Conservation (phyloP, 1,140 invertebrate genomes). For the Zelostemma sp. region DNA sequence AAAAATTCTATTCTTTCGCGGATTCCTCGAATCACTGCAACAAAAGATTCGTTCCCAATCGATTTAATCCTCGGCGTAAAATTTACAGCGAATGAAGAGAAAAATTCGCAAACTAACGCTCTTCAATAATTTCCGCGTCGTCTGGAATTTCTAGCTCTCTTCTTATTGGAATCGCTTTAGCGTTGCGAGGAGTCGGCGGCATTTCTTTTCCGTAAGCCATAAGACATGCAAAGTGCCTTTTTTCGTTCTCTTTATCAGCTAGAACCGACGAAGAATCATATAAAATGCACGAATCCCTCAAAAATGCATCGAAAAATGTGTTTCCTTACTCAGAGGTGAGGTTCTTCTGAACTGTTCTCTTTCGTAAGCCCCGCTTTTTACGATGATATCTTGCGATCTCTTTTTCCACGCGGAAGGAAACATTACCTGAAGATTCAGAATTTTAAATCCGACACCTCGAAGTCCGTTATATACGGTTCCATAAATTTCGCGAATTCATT, state of each 20-base stretch:
- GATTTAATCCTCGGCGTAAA: too few relatives aligned
- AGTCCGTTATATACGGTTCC: too few relatives aligned
- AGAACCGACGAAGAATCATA: slow-evolving; percentile 21
- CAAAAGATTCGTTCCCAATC: not conserved
- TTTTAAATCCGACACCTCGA: not conserved
- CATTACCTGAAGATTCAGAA: slow-evolving; percentile 5
- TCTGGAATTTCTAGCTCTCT: slow-evolving; percentile 25
- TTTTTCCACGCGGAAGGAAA: slow-evolving; percentile 47
- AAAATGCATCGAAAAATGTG: not conserved
- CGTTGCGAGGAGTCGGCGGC: slow-evolving; percentile 63
- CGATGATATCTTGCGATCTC: slow-evolving; percentile 54
- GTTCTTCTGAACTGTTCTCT: slow-evolving; percentile 46
- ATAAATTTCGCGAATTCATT: too few relatives aligned
- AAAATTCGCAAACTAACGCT: slow-evolving; percentile 44
- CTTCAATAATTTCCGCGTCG: slow-evolving; percentile 51
- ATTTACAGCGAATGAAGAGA: too few relatives aligned
- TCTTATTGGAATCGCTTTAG: slow-evolving; percentile 41
- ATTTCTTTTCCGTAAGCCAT: slow-evolving; percentile 69
- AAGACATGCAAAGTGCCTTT: slow-evolving; percentile 65
- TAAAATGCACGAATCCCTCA: not conserved
- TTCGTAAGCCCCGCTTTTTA: slow-evolving; percentile 54
- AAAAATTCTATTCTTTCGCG: slow-evolving; percentile 68
- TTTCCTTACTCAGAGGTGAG: slow-evolving; percentile 60
- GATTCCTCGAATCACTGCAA: slow-evolving; percentile 64
- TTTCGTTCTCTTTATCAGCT: slow-evolving; percentile 66